A percentile compares a stretch with the other conserved stretches of the same genome.
Evolutionary conservation across 2,888 invertebrate species (phyloP).

Genomic region (Erannis defoliaria): DNA sequence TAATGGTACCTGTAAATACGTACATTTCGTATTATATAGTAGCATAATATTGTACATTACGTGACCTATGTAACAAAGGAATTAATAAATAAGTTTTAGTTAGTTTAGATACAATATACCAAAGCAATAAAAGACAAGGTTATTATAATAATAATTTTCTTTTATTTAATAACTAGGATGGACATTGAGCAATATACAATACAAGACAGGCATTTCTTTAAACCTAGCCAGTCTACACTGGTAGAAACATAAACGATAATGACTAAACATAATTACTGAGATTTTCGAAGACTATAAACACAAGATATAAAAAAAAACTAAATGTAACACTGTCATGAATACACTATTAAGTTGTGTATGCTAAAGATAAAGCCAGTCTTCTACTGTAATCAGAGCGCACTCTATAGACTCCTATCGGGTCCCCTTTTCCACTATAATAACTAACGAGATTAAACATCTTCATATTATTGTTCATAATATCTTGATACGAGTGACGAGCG

Average conservation of each 20-base stretch:
- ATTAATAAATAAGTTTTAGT: not conserved
- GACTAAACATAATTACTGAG: not conserved
- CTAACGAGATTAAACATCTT: too few species aligned
- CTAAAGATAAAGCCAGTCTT: too few species aligned
- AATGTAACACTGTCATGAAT: too few species aligned
- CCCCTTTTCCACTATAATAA: too few species aligned
- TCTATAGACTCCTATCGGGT: too few species aligned
- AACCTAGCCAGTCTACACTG: not conserved
- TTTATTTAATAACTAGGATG: slow-evolving; percentile 1
- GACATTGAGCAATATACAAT: slow-evolving; percentile 6
- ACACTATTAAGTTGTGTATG: too few species aligned
- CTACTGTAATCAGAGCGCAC: too few species aligned
- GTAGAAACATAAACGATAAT: not conserved
- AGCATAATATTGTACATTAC: too few species aligned
- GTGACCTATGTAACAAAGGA: not conserved
- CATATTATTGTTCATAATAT: too few species aligned
- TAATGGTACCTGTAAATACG: not conserved
- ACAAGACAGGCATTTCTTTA: not conserved
- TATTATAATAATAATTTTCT: slow-evolving; percentile 1
- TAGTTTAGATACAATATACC: not conserved
- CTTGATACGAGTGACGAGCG: too few species aligned
- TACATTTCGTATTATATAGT: too few species aligned
- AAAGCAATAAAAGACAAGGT: not conserved
- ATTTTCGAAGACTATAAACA: too few species aligned
- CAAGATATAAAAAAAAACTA: not conserved